phyloP scores from a whole-genome alignment of 2,113 vertebrate genomes.

The Mustelus asterias region DNA sequence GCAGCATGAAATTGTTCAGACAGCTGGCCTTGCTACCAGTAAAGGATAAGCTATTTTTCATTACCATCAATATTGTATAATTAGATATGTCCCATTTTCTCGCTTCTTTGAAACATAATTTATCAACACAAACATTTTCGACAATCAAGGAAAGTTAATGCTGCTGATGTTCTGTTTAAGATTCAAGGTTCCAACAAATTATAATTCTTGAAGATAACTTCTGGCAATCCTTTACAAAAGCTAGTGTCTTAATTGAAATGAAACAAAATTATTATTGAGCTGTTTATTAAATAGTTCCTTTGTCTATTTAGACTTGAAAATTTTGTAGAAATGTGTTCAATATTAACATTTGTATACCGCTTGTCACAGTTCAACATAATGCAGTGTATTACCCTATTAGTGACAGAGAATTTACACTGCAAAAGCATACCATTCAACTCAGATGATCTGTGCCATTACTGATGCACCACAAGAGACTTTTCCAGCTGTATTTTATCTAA shows the following conservation, averaged over 20 bases:
- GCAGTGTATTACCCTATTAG: neutral
- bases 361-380: neutral
- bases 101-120: neutral
- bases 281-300: neutral
- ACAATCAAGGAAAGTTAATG: too few relatives aligned
- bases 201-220: neutral
- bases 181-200: neutral
- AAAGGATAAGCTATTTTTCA: slow-evolving; percentile 26
- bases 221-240: neutral
- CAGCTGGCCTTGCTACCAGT: slow-evolving; percentile 8
- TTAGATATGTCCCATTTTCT: neutral
- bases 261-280: neutral
- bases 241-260: neutral
- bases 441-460: neutral
- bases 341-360: neutral
- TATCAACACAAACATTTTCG: neutral
- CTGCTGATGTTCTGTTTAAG: neutral
- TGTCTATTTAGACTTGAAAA: neutral
- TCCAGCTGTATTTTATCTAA: neutral
- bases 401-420: neutral
- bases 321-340: neutral
- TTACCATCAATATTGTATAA: neutral
- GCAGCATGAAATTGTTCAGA: slow-evolving; percentile 21
- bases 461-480: neutral
- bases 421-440: neutral